phyloP scores from a whole-genome alignment of 2,888 invertebrate genomes.

The Polymixis flavicincta region DNA sequence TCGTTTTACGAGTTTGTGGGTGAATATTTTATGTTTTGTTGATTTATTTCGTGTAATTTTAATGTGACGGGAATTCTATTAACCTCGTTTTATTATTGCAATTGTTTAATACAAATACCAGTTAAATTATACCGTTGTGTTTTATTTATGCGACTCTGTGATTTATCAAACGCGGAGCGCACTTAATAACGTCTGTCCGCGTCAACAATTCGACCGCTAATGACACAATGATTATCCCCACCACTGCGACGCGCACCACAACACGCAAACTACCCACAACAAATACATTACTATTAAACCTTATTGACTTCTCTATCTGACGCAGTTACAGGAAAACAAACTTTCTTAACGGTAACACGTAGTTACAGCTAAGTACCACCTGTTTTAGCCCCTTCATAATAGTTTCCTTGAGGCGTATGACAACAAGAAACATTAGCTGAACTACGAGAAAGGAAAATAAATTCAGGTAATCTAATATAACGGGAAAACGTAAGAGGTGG shows the following conservation, averaged over 20 bases:
- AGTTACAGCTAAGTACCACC: slow-evolving; percentile 64
- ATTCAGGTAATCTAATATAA: slow-evolving; percentile 84
- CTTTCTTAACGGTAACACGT: slow-evolving; percentile 66
- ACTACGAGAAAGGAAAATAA: slow-evolving; percentile 76
- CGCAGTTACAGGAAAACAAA: slow-evolving; percentile 64
- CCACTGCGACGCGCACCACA: slow-evolving; percentile 23
- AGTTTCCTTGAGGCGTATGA: slow-evolving; percentile 67
- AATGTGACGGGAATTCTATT: slow-evolving; percentile 17
- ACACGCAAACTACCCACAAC: slow-evolving; percentile 52
- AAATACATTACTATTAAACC: slow-evolving; percentile 59
- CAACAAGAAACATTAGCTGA: slow-evolving; percentile 69
- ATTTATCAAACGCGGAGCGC: slow-evolving; percentile 33
- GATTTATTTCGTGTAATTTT: slow-evolving; percentile 18
- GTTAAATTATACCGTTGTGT: slow-evolving; percentile 9
- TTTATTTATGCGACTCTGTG: slow-evolving; percentile 22
- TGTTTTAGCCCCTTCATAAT: slow-evolving; percentile 71
- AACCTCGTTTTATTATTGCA: slow-evolving; percentile 1
- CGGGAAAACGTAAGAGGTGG: slow-evolving; percentile 72
- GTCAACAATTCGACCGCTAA: slow-evolving; percentile 48
- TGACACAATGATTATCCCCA: slow-evolving; percentile 48
- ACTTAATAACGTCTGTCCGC: slow-evolving; percentile 29
- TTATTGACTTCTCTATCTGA: slow-evolving; percentile 62
- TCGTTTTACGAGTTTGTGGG: slow-evolving; percentile 23
- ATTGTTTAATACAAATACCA: slow-evolving; percentile 9
- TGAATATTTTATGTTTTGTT: slow-evolving; percentile 28